These are phyloP conservation scores for Trematomus bernacchii DNA, from an alignment of 2,797 vertebrate species.

Conservation along the genomic window DNA sequence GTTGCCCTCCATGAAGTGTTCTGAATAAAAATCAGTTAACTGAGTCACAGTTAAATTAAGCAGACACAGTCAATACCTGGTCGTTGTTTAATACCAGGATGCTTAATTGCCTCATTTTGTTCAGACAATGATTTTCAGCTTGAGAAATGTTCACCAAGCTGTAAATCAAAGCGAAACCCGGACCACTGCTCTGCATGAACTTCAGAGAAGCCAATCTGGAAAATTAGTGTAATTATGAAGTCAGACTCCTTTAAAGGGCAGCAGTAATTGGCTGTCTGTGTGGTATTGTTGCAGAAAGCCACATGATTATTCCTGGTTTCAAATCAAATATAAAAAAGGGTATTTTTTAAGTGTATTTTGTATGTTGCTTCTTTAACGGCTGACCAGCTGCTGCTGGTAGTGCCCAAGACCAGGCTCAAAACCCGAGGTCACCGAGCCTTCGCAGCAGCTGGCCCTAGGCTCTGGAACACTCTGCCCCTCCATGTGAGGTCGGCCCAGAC, in stretches of 20 bases:
- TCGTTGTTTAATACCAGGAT: constrained; percentile 16
- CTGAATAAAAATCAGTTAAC: constrained; percentile 12
- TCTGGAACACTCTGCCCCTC: no score
- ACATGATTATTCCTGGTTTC: neutral
- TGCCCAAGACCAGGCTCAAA: no score
- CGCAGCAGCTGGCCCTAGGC: no score
- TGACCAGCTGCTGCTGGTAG: no score
- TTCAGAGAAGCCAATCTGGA: neutral
- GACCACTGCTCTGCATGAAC: neutral
- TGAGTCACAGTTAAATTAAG: constrained; percentile 22
- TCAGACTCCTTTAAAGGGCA: constrained; percentile 5
- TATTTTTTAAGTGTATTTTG: neutral
- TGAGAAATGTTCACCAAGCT: constrained; percentile 3
- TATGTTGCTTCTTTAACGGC: no score
- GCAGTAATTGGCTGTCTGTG: neutral
- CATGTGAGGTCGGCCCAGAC: no score
- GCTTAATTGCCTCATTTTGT: constrained; percentile 33
- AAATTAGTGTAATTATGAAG: constrained; percentile 32
- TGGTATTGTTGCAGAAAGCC: neutral
- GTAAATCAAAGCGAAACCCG: constrained; percentile 15
- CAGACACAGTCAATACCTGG: neutral
- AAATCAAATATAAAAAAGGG: constrained; percentile 12
- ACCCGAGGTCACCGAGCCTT: no score
- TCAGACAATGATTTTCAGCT: constrained; percentile 4
- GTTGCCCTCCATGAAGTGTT: constrained; percentile 7